A percentile compares a stretch with the other conserved stretches of the same genome.
phyloP scores from a whole-genome alignment of 2,113 vertebrate genomes.

The Embiotoca jacksoni region DNA sequence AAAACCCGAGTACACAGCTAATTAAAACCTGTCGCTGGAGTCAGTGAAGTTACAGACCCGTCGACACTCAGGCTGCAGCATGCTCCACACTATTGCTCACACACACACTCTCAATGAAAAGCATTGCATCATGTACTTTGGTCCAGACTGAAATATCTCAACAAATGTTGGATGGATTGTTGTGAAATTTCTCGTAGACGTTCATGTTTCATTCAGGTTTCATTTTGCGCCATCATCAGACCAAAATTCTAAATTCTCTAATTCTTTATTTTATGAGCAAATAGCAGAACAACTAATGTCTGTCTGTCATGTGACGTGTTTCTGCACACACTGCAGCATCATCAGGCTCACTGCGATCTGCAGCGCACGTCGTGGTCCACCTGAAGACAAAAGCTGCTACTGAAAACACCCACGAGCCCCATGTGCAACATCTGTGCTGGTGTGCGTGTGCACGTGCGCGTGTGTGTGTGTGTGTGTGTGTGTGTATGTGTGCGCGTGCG shows the following conservation, averaged over 20 bases:
- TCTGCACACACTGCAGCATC: background rate
- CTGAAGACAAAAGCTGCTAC: slow-evolving; percentile 2
- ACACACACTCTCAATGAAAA: background rate
- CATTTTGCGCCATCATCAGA: background rate
- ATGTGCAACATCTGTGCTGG: slow-evolving; percentile 37
- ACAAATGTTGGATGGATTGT: too few relatives aligned
- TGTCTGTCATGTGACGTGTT: too few relatives aligned
- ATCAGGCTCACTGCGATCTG: background rate
- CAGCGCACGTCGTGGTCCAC: background rate
- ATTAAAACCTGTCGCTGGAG: slow-evolving; percentile 81
- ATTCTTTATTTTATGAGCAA: too few relatives aligned
- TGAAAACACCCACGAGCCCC: background rate
- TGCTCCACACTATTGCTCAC: slow-evolving; percentile 29
- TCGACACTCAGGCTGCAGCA: slow-evolving; percentile 28
- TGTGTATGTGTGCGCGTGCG: background rate
- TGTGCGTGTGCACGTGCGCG: too few relatives aligned
- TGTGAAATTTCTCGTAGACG: too few relatives aligned
- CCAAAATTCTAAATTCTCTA: too few relatives aligned
- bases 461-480: background rate
- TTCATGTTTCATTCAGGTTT: background rate
- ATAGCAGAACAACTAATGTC: too few relatives aligned
- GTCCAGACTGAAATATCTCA: too few relatives aligned
- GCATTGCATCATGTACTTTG: too few relatives aligned
- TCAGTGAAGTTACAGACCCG: slow-evolving; percentile 73
- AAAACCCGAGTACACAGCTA: slow-evolving; percentile 75